These are phyloP conservation scores for Drosophila kambysellisi DNA, from an alignment of 2,888 invertebrate genomes.

Conservation along the genomic window DNA sequence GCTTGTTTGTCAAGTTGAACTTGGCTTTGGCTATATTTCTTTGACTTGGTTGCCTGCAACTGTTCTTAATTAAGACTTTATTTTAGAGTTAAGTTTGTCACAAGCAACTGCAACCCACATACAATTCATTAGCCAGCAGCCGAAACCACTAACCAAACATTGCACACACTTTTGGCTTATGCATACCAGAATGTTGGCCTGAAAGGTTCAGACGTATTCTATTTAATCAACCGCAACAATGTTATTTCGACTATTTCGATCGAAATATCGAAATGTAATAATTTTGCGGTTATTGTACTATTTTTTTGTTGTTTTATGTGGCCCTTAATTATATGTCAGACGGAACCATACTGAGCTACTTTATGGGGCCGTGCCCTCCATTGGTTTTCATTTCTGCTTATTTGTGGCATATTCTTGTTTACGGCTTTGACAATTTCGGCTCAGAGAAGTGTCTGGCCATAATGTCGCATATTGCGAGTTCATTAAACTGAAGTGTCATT, in stretches of 20 bases:
- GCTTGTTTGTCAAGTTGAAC: conserved; percentile 45
- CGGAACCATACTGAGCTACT: conserved; percentile 23
- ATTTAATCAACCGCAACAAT: conserved; percentile 33
- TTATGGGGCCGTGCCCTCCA: conserved; percentile 25
- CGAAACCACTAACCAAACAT: conserved; percentile 11
- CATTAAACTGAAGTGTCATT: conserved; percentile 77
- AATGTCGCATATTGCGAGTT: conserved; percentile 61
- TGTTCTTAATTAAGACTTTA: conserved; percentile 24
- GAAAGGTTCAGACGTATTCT: conserved; percentile 33
- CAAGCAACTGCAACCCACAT: conserved; percentile 34
- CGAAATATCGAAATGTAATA: conserved; percentile 26
- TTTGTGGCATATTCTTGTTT: conserved; percentile 21
- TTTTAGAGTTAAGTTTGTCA: background rate
- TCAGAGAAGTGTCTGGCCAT: conserved; percentile 39
- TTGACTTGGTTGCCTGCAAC: conserved; percentile 2
- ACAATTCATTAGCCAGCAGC: background rate
- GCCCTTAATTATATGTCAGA: conserved; percentile 53
- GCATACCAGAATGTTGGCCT: conserved; percentile 14
- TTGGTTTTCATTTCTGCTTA: conserved; percentile 30
- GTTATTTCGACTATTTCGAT: conserved; percentile 31
- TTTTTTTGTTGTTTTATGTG: background rate
- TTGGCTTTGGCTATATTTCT: conserved; percentile 21
- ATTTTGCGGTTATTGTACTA: conserved; percentile 26
- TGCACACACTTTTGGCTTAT: conserved; percentile 6
- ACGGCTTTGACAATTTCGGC: conserved; percentile 32